Percentiles rank a stretch among this genome's conserved stretches.
Conservation (phyloP, 2,113 vertebrate species). For the Puntigrus tetrazona region DNA sequence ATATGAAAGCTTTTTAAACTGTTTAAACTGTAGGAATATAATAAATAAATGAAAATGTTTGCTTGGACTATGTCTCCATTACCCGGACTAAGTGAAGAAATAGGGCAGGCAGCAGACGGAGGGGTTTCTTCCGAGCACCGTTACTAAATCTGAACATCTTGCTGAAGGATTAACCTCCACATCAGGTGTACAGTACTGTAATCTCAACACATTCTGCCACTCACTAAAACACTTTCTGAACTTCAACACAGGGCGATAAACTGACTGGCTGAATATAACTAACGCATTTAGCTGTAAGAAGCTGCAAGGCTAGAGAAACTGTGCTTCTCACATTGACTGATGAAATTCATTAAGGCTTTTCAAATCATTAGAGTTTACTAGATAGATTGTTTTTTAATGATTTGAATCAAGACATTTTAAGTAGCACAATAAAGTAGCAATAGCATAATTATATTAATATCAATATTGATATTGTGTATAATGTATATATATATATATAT, state of each 20-base stretch:
- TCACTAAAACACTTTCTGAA: neutral
- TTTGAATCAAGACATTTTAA: too few species aligned
- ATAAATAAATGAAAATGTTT: neutral
- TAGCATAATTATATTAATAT: too few species aligned
- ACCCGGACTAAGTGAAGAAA: neutral
- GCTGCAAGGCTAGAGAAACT: neutral
- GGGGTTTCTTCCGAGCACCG: neutral
- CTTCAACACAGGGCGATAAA: neutral
- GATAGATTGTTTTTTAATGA: too few species aligned
- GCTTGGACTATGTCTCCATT: neutral
- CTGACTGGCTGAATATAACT: neutral
- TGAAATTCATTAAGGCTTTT: too few species aligned
- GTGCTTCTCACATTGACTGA: neutral
- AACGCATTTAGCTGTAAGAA: neutral
- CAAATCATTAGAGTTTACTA: too few species aligned
- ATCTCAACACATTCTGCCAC: neutral
- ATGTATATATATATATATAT: too few species aligned
- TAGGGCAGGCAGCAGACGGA: slow-evolving; percentile 1
- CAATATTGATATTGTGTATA: too few species aligned
- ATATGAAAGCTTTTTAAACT: too few species aligned
- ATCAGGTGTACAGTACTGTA: slow-evolving; percentile 13
- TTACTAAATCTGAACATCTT: neutral
- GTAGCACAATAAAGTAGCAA: too few species aligned
- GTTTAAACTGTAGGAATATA: neutral
- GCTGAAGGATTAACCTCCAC: neutral